These are phyloP conservation scores for Rachycentron canadum DNA, from an alignment of 2,797 vertebrate genomes.

Conservation along the genomic window DNA sequence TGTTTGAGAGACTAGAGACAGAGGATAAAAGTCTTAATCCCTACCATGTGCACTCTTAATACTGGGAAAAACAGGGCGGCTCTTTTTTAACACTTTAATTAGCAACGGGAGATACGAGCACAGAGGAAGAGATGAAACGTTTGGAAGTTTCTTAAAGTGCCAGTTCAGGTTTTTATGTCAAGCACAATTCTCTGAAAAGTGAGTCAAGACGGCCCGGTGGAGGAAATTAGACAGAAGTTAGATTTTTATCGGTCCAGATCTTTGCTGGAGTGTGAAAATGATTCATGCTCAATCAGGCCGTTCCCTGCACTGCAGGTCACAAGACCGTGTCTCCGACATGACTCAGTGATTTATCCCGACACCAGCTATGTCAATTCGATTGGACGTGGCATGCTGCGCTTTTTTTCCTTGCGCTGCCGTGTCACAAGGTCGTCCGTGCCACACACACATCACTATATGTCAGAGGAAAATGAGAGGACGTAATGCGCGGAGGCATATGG, in stretches of 20 bases:
- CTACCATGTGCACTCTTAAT: slow-evolving; percentile 84
- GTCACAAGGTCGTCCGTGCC: slow-evolving; percentile 17
- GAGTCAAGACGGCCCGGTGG: slow-evolving; percentile 12
- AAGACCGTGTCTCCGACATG: slow-evolving; percentile 46
- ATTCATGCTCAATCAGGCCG: slow-evolving; percentile 35
- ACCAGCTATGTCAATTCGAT: slow-evolving; percentile 28
- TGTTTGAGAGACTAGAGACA: slow-evolving; percentile 61
- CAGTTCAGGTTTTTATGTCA: slow-evolving; percentile 30
- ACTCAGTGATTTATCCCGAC: slow-evolving; percentile 27
- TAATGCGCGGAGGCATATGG: slow-evolving; percentile 15
- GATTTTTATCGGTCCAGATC: slow-evolving; percentile 26
- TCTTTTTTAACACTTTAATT: slow-evolving; percentile 67
- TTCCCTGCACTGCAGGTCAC: slow-evolving; percentile 51
- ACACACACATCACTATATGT: slow-evolving; percentile 3
- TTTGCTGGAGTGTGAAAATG: slow-evolving; percentile 41
- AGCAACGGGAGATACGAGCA: slow-evolving; percentile 47
- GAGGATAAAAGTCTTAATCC: slow-evolving; percentile 82
- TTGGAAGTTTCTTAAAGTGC: slow-evolving; percentile 25
- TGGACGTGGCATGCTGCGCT: slow-evolving; percentile 4
- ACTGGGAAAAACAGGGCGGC: slow-evolving; percentile 63
- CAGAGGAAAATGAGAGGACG: slow-evolving; percentile 5
- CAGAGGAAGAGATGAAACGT: slow-evolving; percentile 41
- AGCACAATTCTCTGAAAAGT: slow-evolving; percentile 13
- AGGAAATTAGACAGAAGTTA: slow-evolving; percentile 14
- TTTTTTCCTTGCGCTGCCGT: slow-evolving; percentile 1